Percentiles rank a stretch among this genome's conserved stretches.
phyloP scores from a whole-genome alignment of 2,888 invertebrate genomes.

The Trypoxylon attenuatum region DNA sequence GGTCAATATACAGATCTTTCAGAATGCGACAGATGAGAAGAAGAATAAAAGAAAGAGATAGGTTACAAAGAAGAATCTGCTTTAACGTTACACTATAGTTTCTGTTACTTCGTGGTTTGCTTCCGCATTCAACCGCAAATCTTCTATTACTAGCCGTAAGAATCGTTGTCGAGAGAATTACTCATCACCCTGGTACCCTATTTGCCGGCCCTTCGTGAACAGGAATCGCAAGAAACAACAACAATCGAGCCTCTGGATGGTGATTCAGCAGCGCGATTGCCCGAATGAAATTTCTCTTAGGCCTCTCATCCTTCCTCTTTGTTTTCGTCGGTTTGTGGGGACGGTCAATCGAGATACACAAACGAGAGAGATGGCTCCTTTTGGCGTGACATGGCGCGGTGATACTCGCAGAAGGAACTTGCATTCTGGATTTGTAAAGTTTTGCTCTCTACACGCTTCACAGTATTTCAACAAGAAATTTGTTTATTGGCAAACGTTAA shows the following conservation, averaged over 20 bases:
- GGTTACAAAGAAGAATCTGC: too few species aligned
- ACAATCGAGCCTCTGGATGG: background rate
- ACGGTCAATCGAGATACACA: too few species aligned
- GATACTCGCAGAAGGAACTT: too few species aligned
- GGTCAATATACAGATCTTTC: too few species aligned
- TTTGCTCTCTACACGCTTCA: too few species aligned
- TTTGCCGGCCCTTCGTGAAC: background rate
- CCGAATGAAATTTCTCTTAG: background rate
- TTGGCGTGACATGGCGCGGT: too few species aligned
- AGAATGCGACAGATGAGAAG: background rate
- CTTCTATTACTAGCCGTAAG: constrained; percentile 24
- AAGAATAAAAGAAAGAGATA: background rate
- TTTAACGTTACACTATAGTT: constrained; percentile 44
- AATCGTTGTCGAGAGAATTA: constrained; percentile 6
- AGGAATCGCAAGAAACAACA: background rate
- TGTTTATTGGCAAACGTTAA: too few species aligned
- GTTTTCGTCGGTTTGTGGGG: too few species aligned
- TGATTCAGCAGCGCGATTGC: background rate
- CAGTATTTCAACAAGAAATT: too few species aligned
- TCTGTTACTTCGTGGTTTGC: constrained; percentile 33
- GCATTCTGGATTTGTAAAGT: too few species aligned
- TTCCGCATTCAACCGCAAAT: constrained; percentile 42
- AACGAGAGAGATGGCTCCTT: too few species aligned
- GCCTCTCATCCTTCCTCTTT: too few species aligned
- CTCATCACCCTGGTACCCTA: background rate